A percentile compares a stretch with the other conserved stretches of the same genome.
Evolutionary conservation across 2,797 vertebrate species (phyloP).

Genomic region (Ammospiza maritima): DNA sequence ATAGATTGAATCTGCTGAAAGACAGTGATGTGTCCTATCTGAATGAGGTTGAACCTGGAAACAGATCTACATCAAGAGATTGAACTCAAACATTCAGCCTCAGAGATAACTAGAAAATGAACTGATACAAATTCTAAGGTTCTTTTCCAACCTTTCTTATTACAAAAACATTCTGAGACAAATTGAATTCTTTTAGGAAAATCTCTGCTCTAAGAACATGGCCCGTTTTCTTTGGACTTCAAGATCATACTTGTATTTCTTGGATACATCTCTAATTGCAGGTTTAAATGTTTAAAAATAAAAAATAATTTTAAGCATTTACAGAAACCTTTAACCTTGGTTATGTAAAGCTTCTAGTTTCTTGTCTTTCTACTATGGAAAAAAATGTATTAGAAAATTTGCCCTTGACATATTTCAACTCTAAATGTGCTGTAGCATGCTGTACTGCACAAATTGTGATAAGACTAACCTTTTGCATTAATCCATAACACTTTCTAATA

Average conservation of each 20-base stretch:
- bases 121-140: background rate
- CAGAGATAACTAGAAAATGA: background rate
- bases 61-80: background rate
- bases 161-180: background rate
- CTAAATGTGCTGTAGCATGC: background rate
- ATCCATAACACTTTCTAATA: background rate
- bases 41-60: background rate
- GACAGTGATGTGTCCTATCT: background rate
- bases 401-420: background rate
- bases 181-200: background rate
- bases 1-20: background rate
- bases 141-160: background rate
- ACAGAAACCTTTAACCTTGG: slow-evolving; percentile 16
- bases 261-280: background rate
- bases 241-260: background rate
- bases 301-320: background rate
- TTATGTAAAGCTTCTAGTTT: slow-evolving; percentile 15
- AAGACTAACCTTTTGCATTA: slow-evolving; percentile 22
- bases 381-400: background rate
- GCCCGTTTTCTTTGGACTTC: background rate
- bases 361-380: background rate
- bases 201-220: background rate
- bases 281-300: background rate
- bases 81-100: background rate
- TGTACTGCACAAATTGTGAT: background rate